Evolutionary conservation across 1,140 invertebrate species (phyloP), one percentile per base, ranked within the genome.

Genomic region (Brachionus paranguensis): DNA sequence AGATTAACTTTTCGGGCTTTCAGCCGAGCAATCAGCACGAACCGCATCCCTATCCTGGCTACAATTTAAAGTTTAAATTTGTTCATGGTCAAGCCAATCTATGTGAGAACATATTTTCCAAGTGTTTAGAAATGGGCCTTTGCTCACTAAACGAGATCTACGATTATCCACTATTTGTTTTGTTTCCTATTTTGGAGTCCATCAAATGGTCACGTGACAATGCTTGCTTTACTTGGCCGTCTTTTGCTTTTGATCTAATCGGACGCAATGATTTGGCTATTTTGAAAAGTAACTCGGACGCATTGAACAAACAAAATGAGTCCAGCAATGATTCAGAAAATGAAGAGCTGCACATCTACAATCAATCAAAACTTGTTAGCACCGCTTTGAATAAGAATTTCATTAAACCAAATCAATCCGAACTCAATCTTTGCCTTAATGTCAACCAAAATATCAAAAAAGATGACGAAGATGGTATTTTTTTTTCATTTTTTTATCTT

Each of bases 191-290:
- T 33, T 24, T 81, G 8, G 78, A 81, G 53, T 60, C 78, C 1
- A 81, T 81, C 6, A 81, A 81, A 12, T 81, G 78, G 78, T 81
- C 53, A 24, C 20, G 78, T 27, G 78, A 64, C 20, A 81, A 81
- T 60, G 50, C 78, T 11, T 81, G 78, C 41, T 81, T 81, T 41
- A 41, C 78, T 12, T 81, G 78, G 78, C 78, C 78, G 6, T 45
- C 78, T 14, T 81, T 45, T 47, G 78, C 78, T 24, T 81, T 81
- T 29, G 53, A 81, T 81, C 41, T 81, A 27, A 81, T 81, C 29
- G 78, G 78, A 7, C 78, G 78, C 20, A 81, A 81, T 24, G 78
- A 81, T 37, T 81, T 81, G 27, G 53, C 78, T 41, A 60, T 81
- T 24, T 64, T 81, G n/a, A 81, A 81, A 47, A 64, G 33, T 14